Evolutionary conservation across 2,797 vertebrate genomes (phyloP).

Genomic region (Telmatherina bonti): DNA sequence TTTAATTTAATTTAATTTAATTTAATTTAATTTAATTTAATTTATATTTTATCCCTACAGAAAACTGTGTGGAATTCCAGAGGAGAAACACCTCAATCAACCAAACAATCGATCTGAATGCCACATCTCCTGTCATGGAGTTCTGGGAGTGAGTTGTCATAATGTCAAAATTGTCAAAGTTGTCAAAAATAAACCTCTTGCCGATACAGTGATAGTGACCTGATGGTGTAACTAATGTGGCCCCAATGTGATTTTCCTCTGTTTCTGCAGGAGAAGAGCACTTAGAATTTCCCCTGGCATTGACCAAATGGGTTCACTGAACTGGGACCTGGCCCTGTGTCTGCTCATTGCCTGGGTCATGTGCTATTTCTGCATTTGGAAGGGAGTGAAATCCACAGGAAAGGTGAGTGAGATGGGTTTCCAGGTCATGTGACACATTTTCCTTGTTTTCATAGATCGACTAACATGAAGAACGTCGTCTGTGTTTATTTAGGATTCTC

Average conservation of each 20-base stretch:
- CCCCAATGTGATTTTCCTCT: background rate
- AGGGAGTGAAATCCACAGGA: slow-evolving; percentile 96
- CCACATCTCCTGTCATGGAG: slow-evolving; percentile 94
- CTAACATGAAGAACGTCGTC: slow-evolving; percentile 6
- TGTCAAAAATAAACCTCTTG: too few species aligned
- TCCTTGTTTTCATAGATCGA: slow-evolving; percentile 3
- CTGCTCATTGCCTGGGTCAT: slow-evolving; percentile 93
- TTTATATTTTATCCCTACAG: slow-evolving; percentile 32
- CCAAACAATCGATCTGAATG: slow-evolving; percentile 74
- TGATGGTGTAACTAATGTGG: background rate
- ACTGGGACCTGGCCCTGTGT: slow-evolving; percentile 94
- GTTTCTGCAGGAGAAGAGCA: slow-evolving; percentile 86
- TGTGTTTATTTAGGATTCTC: slow-evolving; percentile 30
- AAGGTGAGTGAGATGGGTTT: slow-evolving; percentile 82
- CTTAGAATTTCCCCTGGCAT: slow-evolving; percentile 93
- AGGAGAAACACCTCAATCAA: slow-evolving; percentile 85
- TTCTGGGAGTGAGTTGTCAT: slow-evolving; percentile 96
- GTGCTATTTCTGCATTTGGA: slow-evolving; percentile 99
- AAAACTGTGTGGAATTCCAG: slow-evolving; percentile 89
- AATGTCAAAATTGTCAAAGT: too few species aligned
- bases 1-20: background rate
- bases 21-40: background rate
- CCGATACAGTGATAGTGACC: background rate
- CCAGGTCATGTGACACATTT: background rate
- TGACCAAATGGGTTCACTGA: slow-evolving; percentile 90